A percentile compares a stretch with the other conserved stretches of the same genome.
Evolutionary conservation across 2,113 vertebrate genomes (phyloP).

Genomic region (Halichoerus grypus): DNA sequence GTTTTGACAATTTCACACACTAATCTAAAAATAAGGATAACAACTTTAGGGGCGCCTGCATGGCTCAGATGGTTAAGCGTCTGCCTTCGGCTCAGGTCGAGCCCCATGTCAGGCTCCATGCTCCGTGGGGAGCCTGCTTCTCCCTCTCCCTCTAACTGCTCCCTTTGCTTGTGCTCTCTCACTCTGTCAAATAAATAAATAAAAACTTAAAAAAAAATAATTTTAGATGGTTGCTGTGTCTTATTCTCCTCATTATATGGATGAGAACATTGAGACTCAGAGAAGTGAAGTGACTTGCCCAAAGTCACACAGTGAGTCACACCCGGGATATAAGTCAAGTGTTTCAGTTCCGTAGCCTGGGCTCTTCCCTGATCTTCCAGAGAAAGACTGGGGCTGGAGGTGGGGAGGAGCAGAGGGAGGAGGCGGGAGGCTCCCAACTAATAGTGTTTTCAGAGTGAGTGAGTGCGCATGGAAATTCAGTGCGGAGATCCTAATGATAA

Average conservation of each 20-base stretch:
- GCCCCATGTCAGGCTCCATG: no score
- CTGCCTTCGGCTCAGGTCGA: no score
- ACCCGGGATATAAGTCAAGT: not conserved
- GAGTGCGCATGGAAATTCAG: not conserved
- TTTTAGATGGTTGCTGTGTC: not conserved
- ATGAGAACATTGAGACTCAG: slow-evolving; percentile 31
- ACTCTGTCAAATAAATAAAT: no score
- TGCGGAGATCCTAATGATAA: not conserved
- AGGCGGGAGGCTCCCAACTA: not conserved
- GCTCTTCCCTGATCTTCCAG: not conserved
- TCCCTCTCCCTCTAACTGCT: no score
- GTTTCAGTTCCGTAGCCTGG: not conserved
- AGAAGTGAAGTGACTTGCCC: not conserved
- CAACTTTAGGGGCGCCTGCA: not conserved
- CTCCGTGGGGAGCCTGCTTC: no score
- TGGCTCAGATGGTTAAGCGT: no score
- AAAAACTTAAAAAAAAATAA: not conserved
- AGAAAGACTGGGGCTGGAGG: not conserved
- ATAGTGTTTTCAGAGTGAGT: not conserved
- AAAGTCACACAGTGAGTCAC: not conserved
- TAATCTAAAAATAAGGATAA: not conserved
- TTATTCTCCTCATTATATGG: not conserved
- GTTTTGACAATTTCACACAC: not conserved
- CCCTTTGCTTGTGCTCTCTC: no score
- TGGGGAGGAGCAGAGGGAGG: no score